These are phyloP conservation scores for Eulithis testata DNA, from an alignment of 2,888 invertebrate species.

Conservation along the genomic window DNA sequence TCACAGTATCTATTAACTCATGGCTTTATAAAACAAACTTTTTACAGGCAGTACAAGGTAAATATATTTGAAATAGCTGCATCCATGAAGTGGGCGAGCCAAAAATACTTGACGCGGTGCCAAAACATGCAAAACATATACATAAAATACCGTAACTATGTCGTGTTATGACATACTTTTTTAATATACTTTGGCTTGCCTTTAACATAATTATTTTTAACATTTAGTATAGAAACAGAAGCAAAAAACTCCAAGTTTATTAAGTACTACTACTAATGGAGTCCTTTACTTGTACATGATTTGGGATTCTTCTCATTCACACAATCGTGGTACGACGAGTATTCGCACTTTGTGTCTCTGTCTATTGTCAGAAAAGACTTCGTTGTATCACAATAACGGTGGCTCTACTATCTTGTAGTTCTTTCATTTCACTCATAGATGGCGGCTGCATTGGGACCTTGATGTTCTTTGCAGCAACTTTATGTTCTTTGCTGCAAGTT, in stretches of 20 bases:
- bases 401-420: neutral
- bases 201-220: constrained; percentile 6
- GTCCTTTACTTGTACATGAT: too few species aligned
- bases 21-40: constrained; percentile 1
- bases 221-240: neutral
- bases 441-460: neutral
- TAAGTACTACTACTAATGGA: too few species aligned
- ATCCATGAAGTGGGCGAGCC: constrained; percentile 75
- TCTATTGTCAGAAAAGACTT: neutral
- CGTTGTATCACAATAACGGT: too few species aligned
- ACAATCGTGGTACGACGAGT: too few species aligned
- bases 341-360: neutral
- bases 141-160: constrained; percentile 59
- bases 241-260: neutral
- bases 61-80: constrained; percentile 57
- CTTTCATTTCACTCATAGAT: constrained; percentile 1
- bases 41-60: constrained; percentile 31
- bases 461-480: neutral
- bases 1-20: neutral
- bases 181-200: constrained; percentile 45
- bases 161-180: constrained; percentile 53
- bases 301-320: too few species aligned
- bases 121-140: constrained; percentile 72
- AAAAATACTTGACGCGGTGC: constrained; percentile 80
- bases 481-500: too few species aligned